A percentile compares a stretch with the other conserved stretches of the same genome.
phyloP scores from a whole-genome alignment of 2,888 invertebrate genomes.

The Melieria picta region DNA sequence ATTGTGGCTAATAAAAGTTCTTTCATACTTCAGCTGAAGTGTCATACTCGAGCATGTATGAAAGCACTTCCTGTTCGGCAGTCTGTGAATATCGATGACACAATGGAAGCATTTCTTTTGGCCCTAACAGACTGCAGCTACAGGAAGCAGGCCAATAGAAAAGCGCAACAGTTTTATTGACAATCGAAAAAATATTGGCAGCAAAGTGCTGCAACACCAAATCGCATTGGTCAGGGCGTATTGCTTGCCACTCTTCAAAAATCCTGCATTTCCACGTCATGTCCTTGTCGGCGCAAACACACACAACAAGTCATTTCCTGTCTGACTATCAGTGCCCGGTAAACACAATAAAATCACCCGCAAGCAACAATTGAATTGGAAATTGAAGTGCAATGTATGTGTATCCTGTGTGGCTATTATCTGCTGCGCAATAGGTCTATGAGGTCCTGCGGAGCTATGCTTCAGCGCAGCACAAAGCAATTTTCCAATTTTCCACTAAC shows the following conservation, averaged over 20 bases:
- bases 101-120: no score
- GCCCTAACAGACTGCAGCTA: no score
- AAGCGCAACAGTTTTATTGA: no score
- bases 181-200: no score
- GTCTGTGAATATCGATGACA: no score
- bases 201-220: no score
- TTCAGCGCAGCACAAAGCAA: background rate
- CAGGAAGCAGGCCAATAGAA: no score
- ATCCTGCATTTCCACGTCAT: no score
- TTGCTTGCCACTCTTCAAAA: no score
- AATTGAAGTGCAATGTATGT: slow-evolving; percentile 51
- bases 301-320: slow-evolving; percentile 23
- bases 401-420: background rate
- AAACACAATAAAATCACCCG: background rate
- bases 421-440: background rate
- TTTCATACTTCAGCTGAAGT: background rate
- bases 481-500: background rate
- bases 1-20: slow-evolving; percentile 2
- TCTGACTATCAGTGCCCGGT: background rate
- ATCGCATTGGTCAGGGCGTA: no score
- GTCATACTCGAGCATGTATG: slow-evolving; percentile 3
- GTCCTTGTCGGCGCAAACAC: no score
- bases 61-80: slow-evolving; percentile 4
- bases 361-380: slow-evolving; percentile 48
- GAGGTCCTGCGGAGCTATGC: slow-evolving; percentile 13